Percentiles rank a stretch among this genome's conserved stretches.
phyloP scores from a whole-genome alignment of 2,113 vertebrate species.

The Dunckerocampus dactyliophorus region DNA sequence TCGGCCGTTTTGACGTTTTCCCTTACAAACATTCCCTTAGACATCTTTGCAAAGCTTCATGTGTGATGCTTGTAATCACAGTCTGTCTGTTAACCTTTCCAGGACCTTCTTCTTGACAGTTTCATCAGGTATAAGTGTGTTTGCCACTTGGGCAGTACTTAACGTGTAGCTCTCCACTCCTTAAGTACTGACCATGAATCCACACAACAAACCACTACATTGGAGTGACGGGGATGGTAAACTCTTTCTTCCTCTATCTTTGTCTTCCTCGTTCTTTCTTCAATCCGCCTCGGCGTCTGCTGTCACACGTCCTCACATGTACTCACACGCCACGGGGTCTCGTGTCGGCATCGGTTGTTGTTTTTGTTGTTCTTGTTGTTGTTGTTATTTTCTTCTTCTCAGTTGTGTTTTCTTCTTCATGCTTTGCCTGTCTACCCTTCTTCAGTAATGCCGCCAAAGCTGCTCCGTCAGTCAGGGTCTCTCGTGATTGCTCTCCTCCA shows the following conservation, averaged over 20 bases:
- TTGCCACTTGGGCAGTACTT: conserved; percentile 42
- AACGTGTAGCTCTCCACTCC: conserved; percentile 26
- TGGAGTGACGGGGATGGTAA: conserved; percentile 68
- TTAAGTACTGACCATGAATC: conserved; percentile 48
- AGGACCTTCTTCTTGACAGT: conserved; percentile 49
- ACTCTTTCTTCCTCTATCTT: conserved; percentile 22
- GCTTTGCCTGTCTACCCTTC: conserved; percentile 94
- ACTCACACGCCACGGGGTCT: conserved; percentile 66
- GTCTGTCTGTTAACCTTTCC: conserved; percentile 22
- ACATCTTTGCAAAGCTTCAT: not conserved
- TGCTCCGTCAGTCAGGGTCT: conserved; percentile 95
- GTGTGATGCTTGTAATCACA: not conserved
- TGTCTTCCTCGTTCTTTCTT: conserved; percentile 25
- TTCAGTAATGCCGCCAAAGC: conserved; percentile 81
- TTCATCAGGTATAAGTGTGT: conserved; percentile 36
- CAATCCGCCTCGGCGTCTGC: conserved; percentile 51
- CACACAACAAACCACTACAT: conserved; percentile 66
- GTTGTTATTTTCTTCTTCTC: conserved; percentile 9
- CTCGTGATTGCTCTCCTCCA: conserved; percentile 99
- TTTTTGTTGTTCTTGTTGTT: conserved; percentile 58
- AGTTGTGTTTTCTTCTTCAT: conserved; percentile 83
- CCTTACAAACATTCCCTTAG: no score
- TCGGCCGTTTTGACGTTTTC: no score
- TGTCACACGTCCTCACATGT: conserved; percentile 64
- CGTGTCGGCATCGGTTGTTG: conserved; percentile 75